Conservation (phyloP, 2,797 vertebrate species). For the Hippocampus kuda region DNA sequence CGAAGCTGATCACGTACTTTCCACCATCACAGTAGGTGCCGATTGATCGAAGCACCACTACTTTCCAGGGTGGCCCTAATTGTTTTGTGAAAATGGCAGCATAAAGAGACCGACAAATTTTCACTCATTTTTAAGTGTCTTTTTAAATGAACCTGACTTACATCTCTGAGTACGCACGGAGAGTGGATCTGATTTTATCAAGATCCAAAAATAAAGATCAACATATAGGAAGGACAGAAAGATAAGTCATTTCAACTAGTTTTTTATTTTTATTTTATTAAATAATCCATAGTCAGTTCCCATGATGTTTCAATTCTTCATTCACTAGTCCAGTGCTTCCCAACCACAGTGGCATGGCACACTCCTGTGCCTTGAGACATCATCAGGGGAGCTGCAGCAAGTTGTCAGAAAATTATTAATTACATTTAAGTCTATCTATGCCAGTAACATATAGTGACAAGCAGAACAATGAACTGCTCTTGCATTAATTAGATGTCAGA, state of each 20-base stretch:
- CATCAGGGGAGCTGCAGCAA: neutral
- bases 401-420: too few species aligned
- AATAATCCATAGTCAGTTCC: conserved; percentile 64
- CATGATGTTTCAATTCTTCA: conserved; percentile 58
- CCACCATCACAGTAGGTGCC: too few species aligned
- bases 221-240: conserved; percentile 25
- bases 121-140: too few species aligned
- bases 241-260: conserved; percentile 51
- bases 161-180: too few species aligned
- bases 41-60: too few species aligned
- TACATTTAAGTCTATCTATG: neutral
- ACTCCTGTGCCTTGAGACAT: neutral
- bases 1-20: too few species aligned
- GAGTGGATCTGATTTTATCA: too few species aligned
- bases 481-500: neutral
- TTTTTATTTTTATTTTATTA: conserved; percentile 62
- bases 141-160: too few species aligned
- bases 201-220: conserved; percentile 7
- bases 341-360: neutral
- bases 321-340: conserved; percentile 13
- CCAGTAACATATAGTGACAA: neutral
- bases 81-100: too few species aligned
- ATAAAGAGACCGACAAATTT: too few species aligned
- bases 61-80: too few species aligned
- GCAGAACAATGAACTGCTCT: neutral